Conservation (phyloP, 2,797 vertebrate genomes). For the Leptoclinus maculatus region DNA sequence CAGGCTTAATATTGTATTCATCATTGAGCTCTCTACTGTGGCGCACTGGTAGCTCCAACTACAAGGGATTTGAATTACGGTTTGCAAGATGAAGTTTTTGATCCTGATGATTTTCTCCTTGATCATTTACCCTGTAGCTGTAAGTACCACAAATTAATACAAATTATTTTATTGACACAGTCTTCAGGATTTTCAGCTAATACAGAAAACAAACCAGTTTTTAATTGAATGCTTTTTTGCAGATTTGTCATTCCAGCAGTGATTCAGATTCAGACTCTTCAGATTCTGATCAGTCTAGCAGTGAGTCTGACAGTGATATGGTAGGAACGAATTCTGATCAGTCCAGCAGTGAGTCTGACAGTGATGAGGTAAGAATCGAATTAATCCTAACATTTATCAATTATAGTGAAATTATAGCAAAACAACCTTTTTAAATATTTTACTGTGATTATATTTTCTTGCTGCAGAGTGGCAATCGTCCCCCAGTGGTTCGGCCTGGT, state of each 20-base stretch:
- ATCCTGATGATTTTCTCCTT: slow-evolving; percentile 53
- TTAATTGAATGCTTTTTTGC: slow-evolving; percentile 11
- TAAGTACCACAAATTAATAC: slow-evolving; percentile 56
- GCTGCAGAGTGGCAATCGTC: neutral
- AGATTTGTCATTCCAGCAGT: slow-evolving; percentile 55
- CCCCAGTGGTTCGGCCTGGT: neutral
- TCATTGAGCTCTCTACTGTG: neutral
- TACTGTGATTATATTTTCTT: neutral
- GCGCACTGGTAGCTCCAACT: neutral
- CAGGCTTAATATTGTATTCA: slow-evolving; percentile 24
- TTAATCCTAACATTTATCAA: neutral
- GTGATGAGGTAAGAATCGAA: slow-evolving; percentile 69
- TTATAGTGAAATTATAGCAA: neutral
- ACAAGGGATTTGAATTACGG: slow-evolving; percentile 20
- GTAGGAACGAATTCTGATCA: slow-evolving; percentile 19
- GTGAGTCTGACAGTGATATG: slow-evolving; percentile 72
- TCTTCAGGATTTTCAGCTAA: neutral
- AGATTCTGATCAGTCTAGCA: slow-evolving; percentile 41
- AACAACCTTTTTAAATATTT: neutral
- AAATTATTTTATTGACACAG: neutral
- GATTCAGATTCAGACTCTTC: slow-evolving; percentile 23
- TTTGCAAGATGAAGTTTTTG: slow-evolving; percentile 53
- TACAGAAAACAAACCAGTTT: neutral
- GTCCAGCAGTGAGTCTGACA: slow-evolving; percentile 69
- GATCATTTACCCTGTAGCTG: slow-evolving; percentile 30